Conservation (phyloP, 2,888 invertebrate genomes). For the Dyspetes luteomarginatus region DNA sequence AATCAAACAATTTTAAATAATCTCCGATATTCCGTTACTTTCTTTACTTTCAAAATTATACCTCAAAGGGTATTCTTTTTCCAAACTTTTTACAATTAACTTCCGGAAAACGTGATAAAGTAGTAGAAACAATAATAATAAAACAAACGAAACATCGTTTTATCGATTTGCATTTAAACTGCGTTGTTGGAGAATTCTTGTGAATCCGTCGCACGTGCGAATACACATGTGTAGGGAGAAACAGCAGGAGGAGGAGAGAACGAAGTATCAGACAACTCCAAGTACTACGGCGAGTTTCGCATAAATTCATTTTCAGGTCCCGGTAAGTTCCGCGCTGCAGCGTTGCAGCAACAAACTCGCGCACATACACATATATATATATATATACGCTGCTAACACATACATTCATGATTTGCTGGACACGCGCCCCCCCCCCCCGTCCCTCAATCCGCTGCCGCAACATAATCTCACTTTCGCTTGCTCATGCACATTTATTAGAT, state of each 20-base stretch:
- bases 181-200: no score
- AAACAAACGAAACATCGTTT: no score
- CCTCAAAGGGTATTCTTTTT: no score
- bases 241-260: background rate
- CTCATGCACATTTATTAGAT: constrained; percentile 39
- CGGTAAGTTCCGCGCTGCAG: constrained; percentile 47
- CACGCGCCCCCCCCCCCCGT: constrained; percentile 27
- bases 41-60: no score
- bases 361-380: background rate
- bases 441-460: constrained; percentile 18
- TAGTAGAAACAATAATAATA: no score
- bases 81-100: no score
- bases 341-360: constrained; percentile 13
- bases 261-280: background rate
- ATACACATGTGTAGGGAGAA: no score
- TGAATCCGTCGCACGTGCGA: no score
- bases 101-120: no score
- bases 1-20: no score
- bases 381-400: background rate
- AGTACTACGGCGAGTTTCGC: constrained; percentile 30
- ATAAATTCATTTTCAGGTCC: constrained; percentile 60
- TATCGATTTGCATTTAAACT: no score
- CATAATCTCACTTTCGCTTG: constrained; percentile 56
- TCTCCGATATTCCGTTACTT: no score
- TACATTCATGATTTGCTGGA: background rate